Evolutionary conservation across 1,140 invertebrate species (phyloP), one percentile per base, ranked within the genome.

Genomic region (Drosophila lini): DNA sequence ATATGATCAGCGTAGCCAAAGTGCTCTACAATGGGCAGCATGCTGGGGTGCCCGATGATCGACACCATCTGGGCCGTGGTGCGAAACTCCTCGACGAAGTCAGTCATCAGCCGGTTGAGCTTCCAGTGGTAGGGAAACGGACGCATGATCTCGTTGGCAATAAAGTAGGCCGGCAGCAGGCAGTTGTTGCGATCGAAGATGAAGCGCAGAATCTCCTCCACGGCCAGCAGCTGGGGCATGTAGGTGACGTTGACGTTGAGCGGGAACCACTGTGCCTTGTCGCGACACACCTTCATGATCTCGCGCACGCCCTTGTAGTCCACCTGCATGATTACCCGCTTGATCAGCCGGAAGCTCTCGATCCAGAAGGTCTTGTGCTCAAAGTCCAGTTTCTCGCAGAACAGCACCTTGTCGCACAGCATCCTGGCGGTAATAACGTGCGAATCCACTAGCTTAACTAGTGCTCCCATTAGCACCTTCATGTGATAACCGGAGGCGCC

Each of bases 301-400:
- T 97, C 97, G 78, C 97, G 93, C 2, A 98, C 97, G 48, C 97
- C 98, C 94, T 99, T 99, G 91, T 99, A 99, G 92, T 98, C 97
- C 11, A 99, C 98, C 64, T 96, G 96, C 40, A 95, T 95, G 89
- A 99, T 97, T 63, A 98, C 96, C 86, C 95, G 96, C 78, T 96
- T 94, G 44, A 99, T 96, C 5, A 99, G 93, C 63, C 95, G 94
- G 93, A 99, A 99, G 90, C 96, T 96, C 91, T 96, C 95, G 13
- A 97, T 95, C 98, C 97, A 98, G 93, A 97, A 97, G 64, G 96
- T 95, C 81, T 95, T 94, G 90, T 97, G 95, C 58, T 95, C 94
- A 91, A 96, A 96, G 15, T 94, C 93, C 10, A 98, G 93, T 91
- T 96, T 96, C 32, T 98, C 97, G 93, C 95, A 96, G 38, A 93